Evolutionary conservation across 2,113 vertebrate species (phyloP), one percentile per base, ranked within the genome.

Genomic region (Cairina moschata): DNA sequence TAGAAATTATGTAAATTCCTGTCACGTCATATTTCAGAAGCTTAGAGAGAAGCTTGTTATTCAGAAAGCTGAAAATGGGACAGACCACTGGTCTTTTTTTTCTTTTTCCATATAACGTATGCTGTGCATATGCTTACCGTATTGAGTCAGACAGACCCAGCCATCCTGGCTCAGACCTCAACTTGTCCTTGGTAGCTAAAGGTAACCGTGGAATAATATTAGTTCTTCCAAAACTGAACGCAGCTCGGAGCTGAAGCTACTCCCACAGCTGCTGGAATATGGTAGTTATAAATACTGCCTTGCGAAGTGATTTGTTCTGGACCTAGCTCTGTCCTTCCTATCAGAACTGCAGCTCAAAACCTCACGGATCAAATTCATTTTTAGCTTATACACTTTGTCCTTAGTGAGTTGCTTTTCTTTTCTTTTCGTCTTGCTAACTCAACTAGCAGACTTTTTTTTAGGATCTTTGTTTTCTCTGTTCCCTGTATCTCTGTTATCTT

Each of bases 31-130:
- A 17, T 87, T 66, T 65, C 59, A 54, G 59, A 65, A 65, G 76
- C 59, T 78, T 17, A 28, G 50, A 50, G 34, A 17, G 59, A 54
- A 40, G 38, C 48, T 72, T 54, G 34, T 79, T 79, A 65, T 65
- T 90, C 82, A 71, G 62, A 95, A 89, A 72, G 55, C 91, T 95
- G 83, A 93, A 80, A 93, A 88, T 71, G 67, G 6, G 28, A 44
- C 67, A 85, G 78, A 42, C 28, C 54, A 92, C 44, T 50, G 29
- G 29, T 66, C 56, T 36, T 2, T 52, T 71, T 74, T 4, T 36
- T 38, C 66, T 65, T 56, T 48, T 8, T 2, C 28, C 22, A 42
- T 50, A 2, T 36, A 58, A 34, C 67, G 72, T 52, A 1, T 32
- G 55, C 67, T 83, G 17, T 83, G 7, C 75, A 90, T 68, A 90